phyloP scores from a whole-genome alignment of 2,797 vertebrate species.

The Scomberomorus guttatus region DNA sequence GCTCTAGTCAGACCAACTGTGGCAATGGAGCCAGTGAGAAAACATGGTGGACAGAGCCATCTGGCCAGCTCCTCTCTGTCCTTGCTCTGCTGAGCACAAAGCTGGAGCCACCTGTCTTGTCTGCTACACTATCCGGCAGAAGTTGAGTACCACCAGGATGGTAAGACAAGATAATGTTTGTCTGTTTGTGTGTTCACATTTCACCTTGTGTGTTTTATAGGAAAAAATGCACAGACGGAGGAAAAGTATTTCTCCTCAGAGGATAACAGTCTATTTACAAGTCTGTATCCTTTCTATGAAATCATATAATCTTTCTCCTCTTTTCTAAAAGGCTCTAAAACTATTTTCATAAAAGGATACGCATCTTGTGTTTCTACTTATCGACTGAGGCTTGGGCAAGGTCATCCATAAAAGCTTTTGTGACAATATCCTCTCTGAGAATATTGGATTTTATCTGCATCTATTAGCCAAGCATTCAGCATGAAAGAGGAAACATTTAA shows the following conservation, averaged over 20 bases:
- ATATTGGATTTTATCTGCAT: slow-evolving; percentile 74
- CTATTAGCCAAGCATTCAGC: slow-evolving; percentile 64
- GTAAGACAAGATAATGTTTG: slow-evolving; percentile 56
- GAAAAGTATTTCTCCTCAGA: slow-evolving; percentile 29
- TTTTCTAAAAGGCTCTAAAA: slow-evolving; percentile 57
- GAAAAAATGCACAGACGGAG: slow-evolving; percentile 28
- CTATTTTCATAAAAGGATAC: slow-evolving; percentile 61
- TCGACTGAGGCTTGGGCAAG: slow-evolving; percentile 69
- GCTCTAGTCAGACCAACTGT: slow-evolving; percentile 64
- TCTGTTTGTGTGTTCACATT: slow-evolving; percentile 29
- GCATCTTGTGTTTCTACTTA: slow-evolving; percentile 66
- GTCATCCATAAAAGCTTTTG: slow-evolving; percentile 68
- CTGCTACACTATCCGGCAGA: slow-evolving; percentile 62
- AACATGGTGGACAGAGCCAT: slow-evolving; percentile 80
- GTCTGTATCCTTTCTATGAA: slow-evolving; percentile 27
- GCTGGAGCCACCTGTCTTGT: slow-evolving; percentile 74
- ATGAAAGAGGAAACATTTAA: slow-evolving; percentile 59
- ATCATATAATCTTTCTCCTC: slow-evolving; percentile 28
- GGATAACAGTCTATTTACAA: slow-evolving; percentile 39
- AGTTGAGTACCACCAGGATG: slow-evolving; percentile 55
- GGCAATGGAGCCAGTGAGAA: slow-evolving; percentile 65
- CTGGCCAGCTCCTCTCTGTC: slow-evolving; percentile 71
- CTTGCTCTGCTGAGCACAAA: slow-evolving; percentile 78
- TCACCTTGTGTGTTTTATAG: slow-evolving; percentile 23
- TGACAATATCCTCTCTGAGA: slow-evolving; percentile 67